Evolutionary conservation across 2,888 invertebrate genomes (phyloP), one percentile per base, ranked within the genome.

Genomic region (Diaperis boleti): DNA sequence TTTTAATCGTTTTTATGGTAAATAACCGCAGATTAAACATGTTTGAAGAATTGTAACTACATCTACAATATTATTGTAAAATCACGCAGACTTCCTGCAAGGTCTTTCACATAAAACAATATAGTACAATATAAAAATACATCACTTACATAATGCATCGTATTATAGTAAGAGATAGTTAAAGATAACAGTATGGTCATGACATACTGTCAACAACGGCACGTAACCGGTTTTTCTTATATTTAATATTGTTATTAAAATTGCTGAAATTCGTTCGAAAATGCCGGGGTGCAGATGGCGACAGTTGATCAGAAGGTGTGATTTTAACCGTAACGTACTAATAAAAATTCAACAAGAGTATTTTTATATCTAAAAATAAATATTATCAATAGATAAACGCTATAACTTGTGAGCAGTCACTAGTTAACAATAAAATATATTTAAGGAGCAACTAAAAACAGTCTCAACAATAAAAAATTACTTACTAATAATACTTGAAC

Each of bases 341-440:
- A 22, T 59, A 47, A 6, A 50, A 50, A 20, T 50, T 50, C 50
- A 59, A 59, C 59, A 59, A 54, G 39, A 59, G 50, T 11, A 49
- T 15, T n/a, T 29, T 59, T 50, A 50, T 29, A 17, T 42, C 59
- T 59, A 59, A 33, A 59, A 59, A 57, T 47, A 47, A 59, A 50
- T 17, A 59, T 50, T 18, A 17, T n/a, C n/a, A n/a, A n/a, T 49
- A 50, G 29, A 50, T 50, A 50, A 50, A 50, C 50, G 35, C 13
- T 35, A n/a, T n/a, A 50, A 59, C 39, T 56, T 39, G 59, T 59
- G 59, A 59, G 59, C 59, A 33, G 41, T 42, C 20, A 39, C 31
- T 31, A 37, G 10, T 18, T 42, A 45, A 50, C 50, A 17, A 17
- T 33, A 50, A 35, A 33, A 50, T 39, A 33, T 33, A 26, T 26